A percentile compares a stretch with the other conserved stretches of the same genome.
Conservation (phyloP, 2,797 vertebrate species). For the Darevskia nairensis region DNA sequence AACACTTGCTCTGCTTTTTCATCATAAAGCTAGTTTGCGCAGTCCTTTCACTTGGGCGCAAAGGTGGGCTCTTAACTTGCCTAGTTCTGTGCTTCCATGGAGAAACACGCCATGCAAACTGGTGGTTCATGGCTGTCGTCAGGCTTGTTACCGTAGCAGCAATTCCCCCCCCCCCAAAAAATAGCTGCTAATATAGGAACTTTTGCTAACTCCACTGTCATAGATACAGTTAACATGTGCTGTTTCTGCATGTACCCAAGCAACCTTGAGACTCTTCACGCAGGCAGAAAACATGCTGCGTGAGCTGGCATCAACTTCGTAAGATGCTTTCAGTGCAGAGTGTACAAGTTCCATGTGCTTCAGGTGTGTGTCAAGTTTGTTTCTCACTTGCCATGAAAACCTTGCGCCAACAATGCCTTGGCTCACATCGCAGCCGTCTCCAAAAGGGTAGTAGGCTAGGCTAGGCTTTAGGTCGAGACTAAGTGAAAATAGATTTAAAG, state of each 20-base stretch:
- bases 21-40: neutral
- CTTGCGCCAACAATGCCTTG: neutral
- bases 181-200: neutral
- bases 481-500: neutral
- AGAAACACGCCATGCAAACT: neutral
- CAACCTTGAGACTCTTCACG: neutral
- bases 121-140: neutral
- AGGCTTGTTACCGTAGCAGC: neutral
- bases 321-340: neutral
- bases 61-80: neutral
- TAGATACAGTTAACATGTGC: neutral
- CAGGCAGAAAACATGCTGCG: neutral
- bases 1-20: neutral
- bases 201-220: neutral
- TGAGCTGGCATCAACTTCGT: neutral
- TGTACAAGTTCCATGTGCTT: neutral
- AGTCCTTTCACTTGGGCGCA: neutral
- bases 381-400: neutral
- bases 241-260: neutral
- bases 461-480: neutral
- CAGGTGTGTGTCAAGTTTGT: neutral
- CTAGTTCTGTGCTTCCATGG: neutral
- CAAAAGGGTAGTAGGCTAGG: neutral
- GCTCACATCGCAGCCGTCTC: neutral
- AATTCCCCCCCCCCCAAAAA: neutral